Conservation (phyloP, 2,113 vertebrate species). For the Caranx melampygus region DNA sequence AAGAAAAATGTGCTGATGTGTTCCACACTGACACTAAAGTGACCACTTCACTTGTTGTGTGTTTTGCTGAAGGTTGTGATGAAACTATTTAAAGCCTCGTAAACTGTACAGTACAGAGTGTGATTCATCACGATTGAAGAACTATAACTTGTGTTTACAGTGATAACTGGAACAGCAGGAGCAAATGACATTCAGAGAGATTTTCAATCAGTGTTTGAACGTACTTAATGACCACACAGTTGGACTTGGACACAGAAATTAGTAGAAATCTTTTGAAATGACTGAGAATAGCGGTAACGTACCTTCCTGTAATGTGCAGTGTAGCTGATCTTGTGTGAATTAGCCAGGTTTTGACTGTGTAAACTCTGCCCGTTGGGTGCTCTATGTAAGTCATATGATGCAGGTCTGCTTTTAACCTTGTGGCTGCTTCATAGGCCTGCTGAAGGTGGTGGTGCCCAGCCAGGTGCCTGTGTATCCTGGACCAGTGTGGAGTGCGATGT, state of each 20-base stretch:
- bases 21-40: background rate
- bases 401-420: slow-evolving; percentile 32
- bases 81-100: background rate
- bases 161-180: background rate
- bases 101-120: background rate
- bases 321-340: background rate
- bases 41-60: background rate
- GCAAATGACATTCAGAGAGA: background rate
- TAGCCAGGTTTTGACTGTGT: background rate
- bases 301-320: background rate
- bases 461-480: slow-evolving; percentile 53
- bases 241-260: too few relatives aligned
- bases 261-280: background rate
- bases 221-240: background rate
- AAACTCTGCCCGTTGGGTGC: background rate
- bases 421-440: slow-evolving; percentile 2
- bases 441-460: slow-evolving; percentile 38
- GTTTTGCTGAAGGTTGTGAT: background rate
- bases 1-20: background rate
- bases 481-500: slow-evolving; percentile 38
- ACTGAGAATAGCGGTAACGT: background rate
- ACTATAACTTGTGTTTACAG: too few relatives aligned
- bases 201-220: background rate
- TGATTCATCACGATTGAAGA: too few relatives aligned
- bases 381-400: background rate